Evolutionary conservation across 2,888 invertebrate genomes (phyloP), one percentile per base, ranked within the genome.

Genomic region (Cecidostiba fungosa): DNA sequence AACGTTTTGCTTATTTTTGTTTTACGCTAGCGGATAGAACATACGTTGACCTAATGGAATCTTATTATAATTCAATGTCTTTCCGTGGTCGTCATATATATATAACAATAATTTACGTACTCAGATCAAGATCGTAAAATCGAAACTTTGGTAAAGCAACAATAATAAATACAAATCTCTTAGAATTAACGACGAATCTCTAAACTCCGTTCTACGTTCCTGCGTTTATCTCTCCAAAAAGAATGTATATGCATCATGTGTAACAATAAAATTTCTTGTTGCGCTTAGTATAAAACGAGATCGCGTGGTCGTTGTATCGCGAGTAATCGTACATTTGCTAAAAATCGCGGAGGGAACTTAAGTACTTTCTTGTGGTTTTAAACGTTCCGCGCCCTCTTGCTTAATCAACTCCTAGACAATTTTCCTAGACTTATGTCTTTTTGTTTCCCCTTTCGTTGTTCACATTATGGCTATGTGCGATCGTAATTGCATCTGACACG

Each of bases 51-150:
- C 78, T 84, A 84, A 82, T 23, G 43, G 19, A 77, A 84, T 78
- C 74, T 82, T 74, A 86, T 86, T 84, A 86, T 82, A 86, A 84
- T 86, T 84, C 77, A 82, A 82, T 84, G 86, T 84, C 84, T 81
- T 29, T 50, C 43, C 12, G 36, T 12, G 54, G 81, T 81, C 83
- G 77, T 86, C 79, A 70, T 36, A 62, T 54, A 39, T 39, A 50
- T 3, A 66, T 54, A 66, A 36, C 39, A 73, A 14, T 54, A 32
- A 43, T 54, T 47, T 47, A 32, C 59, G 19, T 36, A 74, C 78
- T 29, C 50, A 50, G 19, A 73, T 69, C 16, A 54, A 3, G 29
- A 47, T 36, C 8, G n/a, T 69, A 54, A 62, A 62, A 59, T 43
- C 12, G 16, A 70, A 84, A 59, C 16, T 8, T 43, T 32, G 19